Percentiles rank a stretch among this genome's conserved stretches.
phyloP scores from a whole-genome alignment of 2,888 invertebrate species.

The Frankliniella intonsa region DNA sequence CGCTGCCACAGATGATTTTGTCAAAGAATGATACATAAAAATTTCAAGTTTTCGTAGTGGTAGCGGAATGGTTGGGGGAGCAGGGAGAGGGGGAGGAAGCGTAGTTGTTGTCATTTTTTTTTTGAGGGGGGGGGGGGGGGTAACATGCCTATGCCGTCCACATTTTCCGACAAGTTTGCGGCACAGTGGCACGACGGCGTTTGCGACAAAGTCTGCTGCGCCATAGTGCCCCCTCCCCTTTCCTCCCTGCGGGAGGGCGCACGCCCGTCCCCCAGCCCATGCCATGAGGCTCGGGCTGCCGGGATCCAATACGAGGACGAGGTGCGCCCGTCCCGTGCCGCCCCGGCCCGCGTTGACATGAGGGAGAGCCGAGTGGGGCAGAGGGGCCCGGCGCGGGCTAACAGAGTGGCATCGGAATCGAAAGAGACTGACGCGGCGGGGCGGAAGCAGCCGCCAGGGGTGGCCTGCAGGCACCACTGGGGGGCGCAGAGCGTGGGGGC shows the following conservation, averaged over 20 bases:
- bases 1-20: too few relatives aligned
- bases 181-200: too few relatives aligned
- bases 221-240: background rate
- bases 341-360: background rate
- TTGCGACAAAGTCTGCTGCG: background rate
- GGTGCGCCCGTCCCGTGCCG: background rate
- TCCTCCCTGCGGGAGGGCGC: background rate
- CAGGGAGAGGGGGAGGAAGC: too few relatives aligned
- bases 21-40: too few relatives aligned
- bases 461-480: background rate
- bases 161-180: too few relatives aligned
- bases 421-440: background rate
- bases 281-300: background rate
- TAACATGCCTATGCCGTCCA: too few relatives aligned
- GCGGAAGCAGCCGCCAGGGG: background rate
- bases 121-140: too few relatives aligned
- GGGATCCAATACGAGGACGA: background rate
- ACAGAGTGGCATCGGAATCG: slow-evolving; percentile 14
- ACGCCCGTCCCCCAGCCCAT: background rate
- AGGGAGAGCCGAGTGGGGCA: background rate
- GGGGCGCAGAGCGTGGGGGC: too few relatives aligned
- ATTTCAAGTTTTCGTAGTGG: too few relatives aligned
- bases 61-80: too few relatives aligned
- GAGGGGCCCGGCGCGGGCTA: background rate
- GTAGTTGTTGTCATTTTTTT: too few relatives aligned